phyloP scores from a whole-genome alignment of 30 jellyfish, hydroid and myxozoan genomes.

The Euphysa ruthae region DNA sequence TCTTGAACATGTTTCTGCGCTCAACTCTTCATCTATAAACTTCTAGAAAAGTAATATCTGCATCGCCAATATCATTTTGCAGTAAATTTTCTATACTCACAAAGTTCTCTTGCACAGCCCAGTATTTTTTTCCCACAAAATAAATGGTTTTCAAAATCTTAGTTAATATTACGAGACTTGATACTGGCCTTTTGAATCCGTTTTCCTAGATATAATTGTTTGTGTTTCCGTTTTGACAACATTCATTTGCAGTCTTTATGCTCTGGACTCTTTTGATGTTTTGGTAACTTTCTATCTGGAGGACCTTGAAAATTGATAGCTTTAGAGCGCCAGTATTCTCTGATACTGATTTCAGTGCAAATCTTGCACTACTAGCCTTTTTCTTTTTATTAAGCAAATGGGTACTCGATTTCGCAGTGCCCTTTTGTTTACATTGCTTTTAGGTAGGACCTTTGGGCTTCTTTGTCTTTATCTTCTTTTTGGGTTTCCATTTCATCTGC shows the following conservation, averaged over 20 bases:
- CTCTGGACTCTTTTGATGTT: neutral
- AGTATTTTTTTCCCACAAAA: neutral
- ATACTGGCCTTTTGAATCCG: neutral
- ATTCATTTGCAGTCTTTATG: constrained; percentile 5
- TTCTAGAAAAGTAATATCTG: neutral
- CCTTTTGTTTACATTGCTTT: neutral
- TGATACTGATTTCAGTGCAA: neutral
- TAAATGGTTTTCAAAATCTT: neutral
- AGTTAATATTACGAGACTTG: neutral
- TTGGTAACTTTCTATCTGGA: neutral
- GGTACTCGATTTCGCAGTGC: constrained; percentile 1
- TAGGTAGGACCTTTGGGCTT: neutral
- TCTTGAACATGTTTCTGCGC: constrained; percentile 1
- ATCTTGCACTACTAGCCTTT: neutral
- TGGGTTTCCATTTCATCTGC: neutral
- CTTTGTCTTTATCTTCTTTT: too few species aligned
- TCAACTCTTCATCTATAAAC: neutral
- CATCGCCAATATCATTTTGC: constrained; percentile 1
- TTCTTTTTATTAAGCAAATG: neutral
- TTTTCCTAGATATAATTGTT: neutral
- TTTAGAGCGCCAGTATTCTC: constrained; percentile 6
- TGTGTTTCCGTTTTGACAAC: neutral
- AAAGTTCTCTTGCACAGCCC: constrained; percentile 15
- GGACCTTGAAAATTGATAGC: neutral
- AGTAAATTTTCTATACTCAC: neutral